Percentiles rank a stretch among this genome's conserved stretches.
phyloP scores from a whole-genome alignment of 2,797 vertebrate genomes.

The Luscinia megarhynchos region DNA sequence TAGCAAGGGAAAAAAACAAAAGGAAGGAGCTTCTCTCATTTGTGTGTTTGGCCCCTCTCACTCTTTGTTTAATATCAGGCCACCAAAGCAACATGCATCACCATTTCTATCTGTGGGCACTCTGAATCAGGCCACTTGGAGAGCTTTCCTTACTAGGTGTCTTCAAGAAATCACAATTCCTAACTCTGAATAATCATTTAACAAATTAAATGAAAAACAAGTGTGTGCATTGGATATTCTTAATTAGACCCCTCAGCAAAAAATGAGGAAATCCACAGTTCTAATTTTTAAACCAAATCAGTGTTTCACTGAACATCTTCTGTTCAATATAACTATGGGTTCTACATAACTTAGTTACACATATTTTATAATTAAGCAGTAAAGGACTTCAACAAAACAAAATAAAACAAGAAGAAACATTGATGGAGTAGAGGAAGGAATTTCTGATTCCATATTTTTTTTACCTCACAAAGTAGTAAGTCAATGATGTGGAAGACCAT shows the following conservation, averaged over 20 bases:
- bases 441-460: neutral
- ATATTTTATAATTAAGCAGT: neutral
- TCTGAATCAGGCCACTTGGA: neutral
- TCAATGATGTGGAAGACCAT: slow-evolving; percentile 99
- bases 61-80: neutral
- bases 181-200: neutral
- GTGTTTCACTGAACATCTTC: neutral
- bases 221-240: neutral
- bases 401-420: neutral
- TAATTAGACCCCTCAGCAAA: neutral
- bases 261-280: neutral
- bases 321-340: neutral
- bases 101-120: neutral
- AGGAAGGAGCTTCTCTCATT: neutral
- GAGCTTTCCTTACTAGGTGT: neutral
- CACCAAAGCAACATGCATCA: neutral
- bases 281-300: neutral
- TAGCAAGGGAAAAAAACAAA: neutral
- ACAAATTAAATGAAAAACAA: slow-evolving; percentile 13
- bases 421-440: neutral
- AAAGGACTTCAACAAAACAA: neutral
- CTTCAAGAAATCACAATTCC: neutral
- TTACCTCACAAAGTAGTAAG: slow-evolving; percentile 95
- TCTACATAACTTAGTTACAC: neutral
- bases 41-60: neutral